Evolutionary conservation across 2,888 invertebrate species (phyloP), one percentile per base, ranked within the genome.

Genomic region (Nephrocerus scutellatus): DNA sequence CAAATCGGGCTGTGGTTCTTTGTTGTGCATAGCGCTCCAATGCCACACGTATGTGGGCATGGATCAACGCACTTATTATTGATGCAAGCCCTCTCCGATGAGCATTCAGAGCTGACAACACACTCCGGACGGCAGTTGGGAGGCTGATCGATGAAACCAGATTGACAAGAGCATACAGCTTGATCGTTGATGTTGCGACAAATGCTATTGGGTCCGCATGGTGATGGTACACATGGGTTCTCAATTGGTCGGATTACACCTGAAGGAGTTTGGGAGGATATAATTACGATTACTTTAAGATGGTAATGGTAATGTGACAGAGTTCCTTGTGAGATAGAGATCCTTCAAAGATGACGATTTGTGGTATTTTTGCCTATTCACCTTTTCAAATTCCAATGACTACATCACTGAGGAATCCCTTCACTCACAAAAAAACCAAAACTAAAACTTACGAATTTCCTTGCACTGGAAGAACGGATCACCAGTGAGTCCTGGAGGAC

Each of bases 1-100:
- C 91, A 91, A 46, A 88, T 85, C 4, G 89, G 88, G 56, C 83
- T 87, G 63, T 90, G 89, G 62, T 88, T 87, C 59, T 80, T 82
- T 0, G 83, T 82, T 31, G 79, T 77, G 57, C 91, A 91, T 50
- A 84, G 79, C 3, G 90, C 88, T 52, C 82, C 79, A 34, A 84
- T 72, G n/a, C 90, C 90, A 60, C 90, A 90, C 1, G 86, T 86
- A 49, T 86, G 84, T 10, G 83, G 82, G 56, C 91, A 91, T 24
- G 91, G 90, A 70, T 91, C 87, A 8, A 81, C 77, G 61, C 92
- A 92, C 67, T 81, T 84, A 54, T 84, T 83, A 62, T 86, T 85
- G 23, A 88, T 74, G 54, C 92, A 92, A 13, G 90, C 88, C 51
- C 81, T 79, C 42, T 87, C 84, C 10, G 75, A 62, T 15, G 84